phyloP scores from a whole-genome alignment of 2,797 vertebrate genomes.

The Antrozous pallidus region DNA sequence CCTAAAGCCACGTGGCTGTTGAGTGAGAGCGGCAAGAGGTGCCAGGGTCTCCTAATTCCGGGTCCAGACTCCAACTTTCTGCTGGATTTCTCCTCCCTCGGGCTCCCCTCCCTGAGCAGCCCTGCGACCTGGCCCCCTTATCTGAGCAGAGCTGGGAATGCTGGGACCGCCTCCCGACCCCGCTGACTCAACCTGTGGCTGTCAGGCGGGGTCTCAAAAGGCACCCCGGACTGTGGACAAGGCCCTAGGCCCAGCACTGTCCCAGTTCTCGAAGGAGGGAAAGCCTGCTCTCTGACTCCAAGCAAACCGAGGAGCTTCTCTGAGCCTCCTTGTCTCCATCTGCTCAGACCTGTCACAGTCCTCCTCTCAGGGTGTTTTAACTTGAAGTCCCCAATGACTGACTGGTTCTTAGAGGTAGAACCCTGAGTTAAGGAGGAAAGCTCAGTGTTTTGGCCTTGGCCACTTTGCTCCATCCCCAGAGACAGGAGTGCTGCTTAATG shows the following conservation, averaged over 20 bases:
- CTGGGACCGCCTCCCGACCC: not conserved
- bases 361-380: not conserved
- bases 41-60: not conserved
- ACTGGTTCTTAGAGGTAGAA: not conserved
- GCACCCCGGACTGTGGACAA: not conserved
- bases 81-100: constrained; percentile 50
- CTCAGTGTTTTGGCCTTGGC: not conserved
- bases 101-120: constrained; percentile 53
- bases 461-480: not conserved
- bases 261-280: not conserved
- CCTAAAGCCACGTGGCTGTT: not conserved
- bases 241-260: not conserved
- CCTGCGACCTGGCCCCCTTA: constrained; percentile 45
- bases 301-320: not conserved
- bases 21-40: not conserved
- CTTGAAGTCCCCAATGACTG: not conserved
- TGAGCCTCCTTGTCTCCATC: not conserved
- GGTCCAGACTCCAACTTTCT: constrained; percentile 60
- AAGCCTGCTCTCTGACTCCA: not conserved
- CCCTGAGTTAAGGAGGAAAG: not conserved
- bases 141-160: not conserved
- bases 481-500: not conserved
- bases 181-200: not conserved
- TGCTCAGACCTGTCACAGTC: not conserved
- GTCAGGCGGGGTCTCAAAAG: not conserved